Conservation (phyloP, 37 sponge, comb jelly and placozoan genomes). For the Crambe crambe region DNA sequence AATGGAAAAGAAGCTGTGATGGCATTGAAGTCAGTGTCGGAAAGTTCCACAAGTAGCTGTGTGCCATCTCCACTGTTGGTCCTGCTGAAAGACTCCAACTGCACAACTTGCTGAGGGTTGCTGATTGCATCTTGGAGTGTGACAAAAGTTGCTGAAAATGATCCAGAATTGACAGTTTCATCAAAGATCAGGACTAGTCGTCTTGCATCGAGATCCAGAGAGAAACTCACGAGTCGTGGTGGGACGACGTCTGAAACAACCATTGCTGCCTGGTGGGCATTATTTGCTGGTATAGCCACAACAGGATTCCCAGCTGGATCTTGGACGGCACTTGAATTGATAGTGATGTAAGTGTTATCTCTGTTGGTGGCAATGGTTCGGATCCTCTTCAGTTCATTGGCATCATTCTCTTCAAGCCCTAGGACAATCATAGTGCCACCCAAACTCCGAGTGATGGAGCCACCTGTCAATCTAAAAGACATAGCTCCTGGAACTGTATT, state of each 20-base stretch:
- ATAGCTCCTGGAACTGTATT: background rate
- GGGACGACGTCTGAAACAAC: slow-evolving; percentile 37
- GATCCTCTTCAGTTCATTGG: slow-evolving; percentile 63
- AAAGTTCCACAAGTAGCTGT: slow-evolving; percentile 49
- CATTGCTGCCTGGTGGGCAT: slow-evolving; percentile 26
- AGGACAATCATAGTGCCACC: slow-evolving; percentile 36
- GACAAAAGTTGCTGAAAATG: slow-evolving; percentile 57
- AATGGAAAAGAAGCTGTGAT: slow-evolving; percentile 68
- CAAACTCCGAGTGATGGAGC: slow-evolving; percentile 20
- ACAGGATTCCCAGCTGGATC: slow-evolving; percentile 72
- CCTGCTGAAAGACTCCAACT: slow-evolving; percentile 59
- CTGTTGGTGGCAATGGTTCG: slow-evolving; percentile 49
- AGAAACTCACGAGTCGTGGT: slow-evolving; percentile 56
- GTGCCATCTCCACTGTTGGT: slow-evolving; percentile 53
- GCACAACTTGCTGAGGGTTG: slow-evolving; percentile 39
- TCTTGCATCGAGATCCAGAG: slow-evolving; percentile 54
- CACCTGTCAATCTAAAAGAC: slow-evolving; percentile 64
- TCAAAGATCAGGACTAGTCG: slow-evolving; percentile 69
- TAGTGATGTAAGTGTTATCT: slow-evolving; percentile 65
- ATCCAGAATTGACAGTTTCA: slow-evolving; percentile 67
- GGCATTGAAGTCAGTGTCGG: slow-evolving; percentile 73
- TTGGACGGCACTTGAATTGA: slow-evolving; percentile 42
- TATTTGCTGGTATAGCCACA: slow-evolving; percentile 21
- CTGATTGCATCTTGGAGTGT: slow-evolving; percentile 56
- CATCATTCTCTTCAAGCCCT: slow-evolving; percentile 51